phyloP scores from a whole-genome alignment of 2,113 vertebrate genomes.

The Corythaixoides concolor region DNA sequence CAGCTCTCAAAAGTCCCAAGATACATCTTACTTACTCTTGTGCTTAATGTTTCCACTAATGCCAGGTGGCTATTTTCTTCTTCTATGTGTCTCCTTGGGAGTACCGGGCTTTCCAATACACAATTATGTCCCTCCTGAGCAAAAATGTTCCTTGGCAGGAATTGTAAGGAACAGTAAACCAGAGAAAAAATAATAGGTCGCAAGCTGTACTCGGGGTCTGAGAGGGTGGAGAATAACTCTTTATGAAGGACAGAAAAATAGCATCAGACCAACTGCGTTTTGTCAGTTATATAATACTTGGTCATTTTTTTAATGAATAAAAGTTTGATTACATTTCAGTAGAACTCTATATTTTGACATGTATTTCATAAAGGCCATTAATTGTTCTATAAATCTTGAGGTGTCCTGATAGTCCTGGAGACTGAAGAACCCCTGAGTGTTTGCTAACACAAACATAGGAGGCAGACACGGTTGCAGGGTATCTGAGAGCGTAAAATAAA shows the following conservation, averaged over 20 bases:
- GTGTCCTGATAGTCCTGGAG: neutral
- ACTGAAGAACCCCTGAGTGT: neutral
- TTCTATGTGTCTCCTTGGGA: neutral
- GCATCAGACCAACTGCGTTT: rapidly evolving
- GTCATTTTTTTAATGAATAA: neutral
- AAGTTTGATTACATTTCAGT: neutral
- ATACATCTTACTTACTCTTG: neutral
- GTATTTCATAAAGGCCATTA: neutral
- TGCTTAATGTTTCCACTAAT: neutral
- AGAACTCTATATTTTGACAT: neutral
- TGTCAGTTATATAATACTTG: neutral
- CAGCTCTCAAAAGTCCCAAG: slow-evolving; percentile 4
- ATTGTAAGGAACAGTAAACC: neutral
- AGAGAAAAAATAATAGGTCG: neutral
- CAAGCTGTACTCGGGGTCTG: neutral
- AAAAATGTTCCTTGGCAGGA: neutral
- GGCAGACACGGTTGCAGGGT: neutral
- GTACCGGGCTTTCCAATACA: neutral
- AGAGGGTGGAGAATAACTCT: neutral
- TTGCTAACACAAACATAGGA: neutral
- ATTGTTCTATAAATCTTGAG: neutral
- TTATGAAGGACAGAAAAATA: neutral
- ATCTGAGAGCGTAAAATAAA: neutral
- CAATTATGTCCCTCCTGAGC: neutral
- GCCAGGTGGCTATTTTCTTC: neutral